Percentiles rank a stretch among this genome's conserved stretches.
Conservation (phyloP, 2,113 vertebrate genomes). For the Microcebus griseorufus region DNA sequence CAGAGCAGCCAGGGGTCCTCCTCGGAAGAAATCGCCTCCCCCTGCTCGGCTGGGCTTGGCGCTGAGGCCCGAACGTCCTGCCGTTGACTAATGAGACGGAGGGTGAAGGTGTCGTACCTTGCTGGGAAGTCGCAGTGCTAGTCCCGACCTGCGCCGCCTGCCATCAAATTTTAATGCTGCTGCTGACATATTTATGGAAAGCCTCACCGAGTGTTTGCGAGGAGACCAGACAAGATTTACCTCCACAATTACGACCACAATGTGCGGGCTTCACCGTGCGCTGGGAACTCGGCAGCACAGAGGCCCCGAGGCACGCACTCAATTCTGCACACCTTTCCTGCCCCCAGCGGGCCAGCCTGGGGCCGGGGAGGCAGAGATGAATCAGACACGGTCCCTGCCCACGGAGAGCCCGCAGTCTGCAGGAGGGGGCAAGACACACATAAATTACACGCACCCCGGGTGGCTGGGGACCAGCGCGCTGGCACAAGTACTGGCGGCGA, state of each 20-base stretch:
- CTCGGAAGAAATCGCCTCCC: constrained; percentile 42
- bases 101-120: constrained; percentile 86
- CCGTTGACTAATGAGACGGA: constrained; percentile 85
- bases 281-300: constrained; percentile 61
- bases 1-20: constrained; percentile 31
- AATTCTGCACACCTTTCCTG: constrained; percentile 26
- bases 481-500: background rate
- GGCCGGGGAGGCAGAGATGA: constrained; percentile 52
- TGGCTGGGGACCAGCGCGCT: background rate
- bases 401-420: constrained; percentile 35
- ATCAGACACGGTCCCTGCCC: constrained; percentile 73
- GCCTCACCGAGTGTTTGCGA: constrained; percentile 79
- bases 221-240: constrained; percentile 86
- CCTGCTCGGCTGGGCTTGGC: background rate
- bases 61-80: constrained; percentile 65
- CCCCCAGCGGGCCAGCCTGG: background rate
- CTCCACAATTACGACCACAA: constrained; percentile 80
- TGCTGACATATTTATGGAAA: constrained; percentile 88
- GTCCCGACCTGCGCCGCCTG: constrained; percentile 85
- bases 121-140: constrained; percentile 87
- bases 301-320: background rate
- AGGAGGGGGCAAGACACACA: constrained; percentile 29
- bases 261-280: constrained; percentile 62
- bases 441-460: background rate
- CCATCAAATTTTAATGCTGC: constrained; percentile 91